A percentile compares a stretch with the other conserved stretches of the same genome.
Conservation (phyloP, 2,797 vertebrate species). For the Myripristis jacobus region DNA sequence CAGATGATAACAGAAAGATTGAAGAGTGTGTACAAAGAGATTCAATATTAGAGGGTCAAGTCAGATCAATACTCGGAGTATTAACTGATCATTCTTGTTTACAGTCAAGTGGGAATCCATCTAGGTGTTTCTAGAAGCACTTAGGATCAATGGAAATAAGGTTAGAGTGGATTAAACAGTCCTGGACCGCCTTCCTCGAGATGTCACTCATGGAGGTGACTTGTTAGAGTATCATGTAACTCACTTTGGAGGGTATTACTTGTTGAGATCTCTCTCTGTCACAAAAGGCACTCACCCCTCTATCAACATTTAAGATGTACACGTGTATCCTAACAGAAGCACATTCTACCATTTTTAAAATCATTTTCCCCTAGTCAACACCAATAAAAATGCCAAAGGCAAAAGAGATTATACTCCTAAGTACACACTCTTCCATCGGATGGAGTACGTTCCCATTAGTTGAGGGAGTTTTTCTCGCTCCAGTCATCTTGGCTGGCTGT, state of each 20-base stretch:
- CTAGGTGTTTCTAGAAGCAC: slow-evolving; percentile 58
- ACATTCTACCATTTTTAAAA: slow-evolving; percentile 44
- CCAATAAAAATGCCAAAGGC: slow-evolving; percentile 52
- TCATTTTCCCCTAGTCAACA: slow-evolving; percentile 41
- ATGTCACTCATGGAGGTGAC: slow-evolving; percentile 52
- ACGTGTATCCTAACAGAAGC: neutral
- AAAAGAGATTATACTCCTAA: slow-evolving; percentile 39
- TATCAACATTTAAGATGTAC: slow-evolving; percentile 39
- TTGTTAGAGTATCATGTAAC: slow-evolving; percentile 31
- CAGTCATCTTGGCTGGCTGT: slow-evolving; percentile 60
- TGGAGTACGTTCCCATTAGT: slow-evolving; percentile 40
- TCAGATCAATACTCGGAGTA: slow-evolving; percentile 69
- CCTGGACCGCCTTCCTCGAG: slow-evolving; percentile 49
- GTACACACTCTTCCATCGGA: slow-evolving; percentile 19
- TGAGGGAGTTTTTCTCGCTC: slow-evolving; percentile 60
- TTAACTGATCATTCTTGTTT: slow-evolving; percentile 76
- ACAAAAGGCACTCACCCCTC: slow-evolving; percentile 34
- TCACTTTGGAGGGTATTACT: slow-evolving; percentile 26
- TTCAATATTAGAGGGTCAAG: slow-evolving; percentile 63
- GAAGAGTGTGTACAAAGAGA: slow-evolving; percentile 58
- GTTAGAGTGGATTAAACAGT: slow-evolving; percentile 66
- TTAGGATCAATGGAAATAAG: slow-evolving; percentile 73
- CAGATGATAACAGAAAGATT: slow-evolving; percentile 66
- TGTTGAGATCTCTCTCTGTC: slow-evolving; percentile 13
- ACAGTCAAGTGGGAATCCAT: slow-evolving; percentile 64